Conservation (phyloP, 2,797 vertebrate genomes). For the Alfaro cultratus region DNA sequence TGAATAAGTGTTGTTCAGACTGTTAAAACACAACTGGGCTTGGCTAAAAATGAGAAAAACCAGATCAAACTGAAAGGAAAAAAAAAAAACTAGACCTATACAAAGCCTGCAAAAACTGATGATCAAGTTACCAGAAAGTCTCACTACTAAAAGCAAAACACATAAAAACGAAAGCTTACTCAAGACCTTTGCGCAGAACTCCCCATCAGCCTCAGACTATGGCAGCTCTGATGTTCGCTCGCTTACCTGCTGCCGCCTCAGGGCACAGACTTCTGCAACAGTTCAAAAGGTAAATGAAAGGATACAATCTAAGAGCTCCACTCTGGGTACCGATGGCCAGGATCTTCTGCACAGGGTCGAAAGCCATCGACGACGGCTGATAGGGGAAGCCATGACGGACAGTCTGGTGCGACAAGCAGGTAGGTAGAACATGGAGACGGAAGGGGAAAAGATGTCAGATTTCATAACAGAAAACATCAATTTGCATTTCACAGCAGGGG, state of each 20-base stretch:
- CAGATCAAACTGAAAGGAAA: not conserved
- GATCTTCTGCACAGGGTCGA: slow-evolving; percentile 99
- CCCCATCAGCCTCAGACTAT: slow-evolving; percentile 29
- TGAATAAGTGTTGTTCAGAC: not conserved
- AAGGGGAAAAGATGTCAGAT: not conserved
- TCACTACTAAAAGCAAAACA: not conserved
- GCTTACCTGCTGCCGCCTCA: slow-evolving; percentile 69
- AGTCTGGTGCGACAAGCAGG: slow-evolving; percentile 80
- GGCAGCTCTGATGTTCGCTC: slow-evolving; percentile 41
- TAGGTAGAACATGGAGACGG: not conserved
- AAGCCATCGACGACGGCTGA: slow-evolving; percentile 96
- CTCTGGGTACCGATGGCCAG: slow-evolving; percentile 94
- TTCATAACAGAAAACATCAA: slow-evolving; percentile 37
- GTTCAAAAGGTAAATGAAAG: slow-evolving; percentile 74
- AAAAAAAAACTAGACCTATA: not conserved
- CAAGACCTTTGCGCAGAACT: not conserved
- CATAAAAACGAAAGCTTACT: not conserved
- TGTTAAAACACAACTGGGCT: not conserved
- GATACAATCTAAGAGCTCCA: slow-evolving; percentile 98
- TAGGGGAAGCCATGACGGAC: slow-evolving; percentile 98
- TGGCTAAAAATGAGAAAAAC: not conserved
- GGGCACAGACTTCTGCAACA: slow-evolving; percentile 11
- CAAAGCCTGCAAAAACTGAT: not conserved
- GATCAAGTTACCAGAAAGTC: not conserved
- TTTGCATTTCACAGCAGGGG: slow-evolving; percentile 60